These are phyloP conservation scores for Xyrichtys novacula DNA, from an alignment of 2,797 vertebrate species.

Conservation along the genomic window DNA sequence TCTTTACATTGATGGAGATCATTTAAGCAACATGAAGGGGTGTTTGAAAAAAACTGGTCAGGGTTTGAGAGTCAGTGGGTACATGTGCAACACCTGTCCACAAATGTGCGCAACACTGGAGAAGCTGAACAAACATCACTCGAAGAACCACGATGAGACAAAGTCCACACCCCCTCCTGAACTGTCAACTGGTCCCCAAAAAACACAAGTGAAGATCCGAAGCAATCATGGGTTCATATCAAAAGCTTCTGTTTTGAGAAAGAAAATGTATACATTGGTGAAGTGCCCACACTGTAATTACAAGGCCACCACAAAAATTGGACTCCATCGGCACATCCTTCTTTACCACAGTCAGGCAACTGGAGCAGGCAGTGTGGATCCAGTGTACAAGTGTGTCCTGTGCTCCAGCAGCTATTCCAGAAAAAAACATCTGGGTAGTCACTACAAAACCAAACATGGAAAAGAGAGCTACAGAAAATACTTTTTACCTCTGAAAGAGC, in stretches of 20 bases:
- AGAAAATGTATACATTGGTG: constrained; percentile 81
- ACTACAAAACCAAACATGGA: constrained; percentile 90
- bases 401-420: constrained; percentile 86
- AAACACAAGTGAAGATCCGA: constrained; percentile 60
- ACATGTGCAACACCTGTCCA: constrained; percentile 89
- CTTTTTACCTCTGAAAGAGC: constrained; percentile 83
- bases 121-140: constrained; percentile 87
- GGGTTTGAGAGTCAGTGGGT: constrained; percentile 85
- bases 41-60: constrained; percentile 78
- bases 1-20: constrained; percentile 83
- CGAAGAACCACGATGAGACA: constrained; percentile 83
- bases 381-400: constrained; percentile 86
- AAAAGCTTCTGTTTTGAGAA: constrained; percentile 78
- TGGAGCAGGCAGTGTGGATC: constrained; percentile 81
- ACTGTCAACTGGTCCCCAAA: constrained; percentile 70
- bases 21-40: constrained; percentile 76
- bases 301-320: constrained; percentile 85
- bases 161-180: constrained; percentile 73
- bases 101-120: constrained; percentile 84
- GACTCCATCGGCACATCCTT: constrained; percentile 85
- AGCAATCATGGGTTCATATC: constrained; percentile 15
- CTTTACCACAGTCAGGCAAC: constrained; percentile 85
- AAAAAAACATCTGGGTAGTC: constrained; percentile 85
- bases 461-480: constrained; percentile 88
- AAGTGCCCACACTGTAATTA: constrained; percentile 89